These are phyloP conservation scores for Crotalus horridus DNA, from an alignment of 2,113 vertebrate species.

Conservation along the genomic window DNA sequence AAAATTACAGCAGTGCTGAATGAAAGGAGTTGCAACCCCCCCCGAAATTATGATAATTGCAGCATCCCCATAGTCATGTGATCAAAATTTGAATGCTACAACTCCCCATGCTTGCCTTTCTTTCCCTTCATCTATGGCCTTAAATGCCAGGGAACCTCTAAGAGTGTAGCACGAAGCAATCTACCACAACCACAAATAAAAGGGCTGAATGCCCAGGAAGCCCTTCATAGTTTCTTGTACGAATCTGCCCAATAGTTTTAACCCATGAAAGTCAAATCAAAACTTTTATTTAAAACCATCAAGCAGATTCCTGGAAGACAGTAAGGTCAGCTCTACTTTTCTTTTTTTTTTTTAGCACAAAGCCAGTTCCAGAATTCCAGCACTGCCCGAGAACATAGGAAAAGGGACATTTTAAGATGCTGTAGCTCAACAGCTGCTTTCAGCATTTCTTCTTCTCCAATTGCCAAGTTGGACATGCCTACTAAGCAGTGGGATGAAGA, in stretches of 20 bases:
- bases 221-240: background rate
- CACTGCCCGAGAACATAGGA: background rate
- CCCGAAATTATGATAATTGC: background rate
- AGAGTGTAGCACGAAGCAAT: background rate
- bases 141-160: background rate
- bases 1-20: background rate
- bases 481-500: background rate
- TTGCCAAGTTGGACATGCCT: background rate
- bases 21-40: background rate
- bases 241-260: background rate
- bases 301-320: background rate
- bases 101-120: background rate
- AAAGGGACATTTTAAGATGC: background rate
- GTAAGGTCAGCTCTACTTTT: background rate
- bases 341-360: background rate
- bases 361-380: background rate
- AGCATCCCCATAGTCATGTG: background rate
- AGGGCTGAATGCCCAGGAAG: background rate
- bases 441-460: background rate
- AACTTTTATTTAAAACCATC: background rate
- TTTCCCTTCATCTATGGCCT: background rate
- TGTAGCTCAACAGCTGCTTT: background rate
- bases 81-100: background rate
- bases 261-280: background rate
- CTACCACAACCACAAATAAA: background rate